Percentiles rank a stretch among this genome's conserved stretches.
Evolutionary conservation across 2,797 vertebrate genomes (phyloP).

Genomic region (Parambassis ranga): DNA sequence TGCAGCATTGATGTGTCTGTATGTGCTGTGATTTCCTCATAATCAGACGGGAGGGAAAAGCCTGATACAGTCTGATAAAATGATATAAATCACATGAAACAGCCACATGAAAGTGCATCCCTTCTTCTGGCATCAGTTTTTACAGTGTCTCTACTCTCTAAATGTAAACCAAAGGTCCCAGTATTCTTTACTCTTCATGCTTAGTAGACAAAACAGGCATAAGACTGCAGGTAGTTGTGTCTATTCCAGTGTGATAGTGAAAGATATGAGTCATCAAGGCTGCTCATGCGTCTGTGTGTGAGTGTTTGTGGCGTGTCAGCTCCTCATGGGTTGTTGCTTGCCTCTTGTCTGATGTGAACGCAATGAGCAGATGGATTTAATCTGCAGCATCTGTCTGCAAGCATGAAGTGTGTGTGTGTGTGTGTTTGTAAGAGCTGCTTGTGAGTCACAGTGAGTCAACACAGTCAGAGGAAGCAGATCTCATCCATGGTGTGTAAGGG

Average conservation of each 20-base stretch:
- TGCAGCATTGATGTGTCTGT: slow-evolving; percentile 3
- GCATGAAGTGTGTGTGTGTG: slow-evolving; percentile 14
- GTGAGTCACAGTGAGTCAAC: slow-evolving; percentile 59
- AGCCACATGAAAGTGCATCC: no score
- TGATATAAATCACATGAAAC: not conserved
- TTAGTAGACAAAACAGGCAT: slow-evolving; percentile 39
- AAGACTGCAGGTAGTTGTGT: slow-evolving; percentile 5
- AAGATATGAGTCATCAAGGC: slow-evolving; percentile 45
- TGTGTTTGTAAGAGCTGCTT: slow-evolving; percentile 29
- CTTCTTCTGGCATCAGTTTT: no score
- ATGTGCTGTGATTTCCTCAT: slow-evolving; percentile 5
- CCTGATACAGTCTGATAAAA: not conserved
- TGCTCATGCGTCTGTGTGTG: slow-evolving; percentile 32
- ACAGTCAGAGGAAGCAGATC: slow-evolving; percentile 7
- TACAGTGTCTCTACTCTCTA: not conserved
- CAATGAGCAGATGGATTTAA: slow-evolving; percentile 55
- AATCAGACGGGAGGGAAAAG: not conserved
- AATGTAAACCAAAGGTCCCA: not conserved
- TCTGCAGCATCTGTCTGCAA: slow-evolving; percentile 68
- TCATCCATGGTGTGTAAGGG: slow-evolving; percentile 5
- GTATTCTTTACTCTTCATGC: not conserved
- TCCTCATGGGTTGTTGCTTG: slow-evolving; percentile 16
- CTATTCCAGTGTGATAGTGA: slow-evolving; percentile 25
- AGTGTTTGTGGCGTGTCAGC: slow-evolving; percentile 51
- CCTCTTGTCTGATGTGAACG: slow-evolving; percentile 35